These are phyloP conservation scores for Chrysolina oricalcia DNA, from an alignment of 2,888 invertebrate genomes.

Conservation along the genomic window DNA sequence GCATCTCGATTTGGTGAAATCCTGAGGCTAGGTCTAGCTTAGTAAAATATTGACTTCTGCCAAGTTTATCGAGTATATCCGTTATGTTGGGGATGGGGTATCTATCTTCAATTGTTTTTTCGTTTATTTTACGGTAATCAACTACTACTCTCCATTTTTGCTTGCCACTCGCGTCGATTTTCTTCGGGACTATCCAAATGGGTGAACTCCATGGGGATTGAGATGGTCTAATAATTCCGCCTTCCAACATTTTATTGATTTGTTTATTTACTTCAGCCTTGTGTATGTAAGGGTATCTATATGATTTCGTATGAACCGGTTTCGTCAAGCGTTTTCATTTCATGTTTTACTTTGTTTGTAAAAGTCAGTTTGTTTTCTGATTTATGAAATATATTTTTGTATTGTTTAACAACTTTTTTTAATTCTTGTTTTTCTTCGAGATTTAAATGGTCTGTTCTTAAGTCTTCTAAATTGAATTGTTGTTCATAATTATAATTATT, in stretches of 20 bases:
- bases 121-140: no score
- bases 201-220: conserved; percentile 40
- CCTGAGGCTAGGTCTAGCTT: conserved; percentile 28
- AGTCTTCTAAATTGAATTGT: neutral
- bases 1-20: conserved; percentile 25
- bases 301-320: conserved; percentile 31
- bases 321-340: conserved; percentile 42
- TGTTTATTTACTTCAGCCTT: conserved; percentile 32
- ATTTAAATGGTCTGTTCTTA: conserved; percentile 33
- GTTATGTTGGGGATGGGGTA: neutral
- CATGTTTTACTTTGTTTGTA: conserved; percentile 38
- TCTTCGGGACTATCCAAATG: conserved; percentile 39
- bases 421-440: conserved; percentile 32
- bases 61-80: conserved; percentile 6
- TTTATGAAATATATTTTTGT: conserved; percentile 35
- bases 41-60: conserved; percentile 27
- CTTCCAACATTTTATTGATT: conserved; percentile 35
- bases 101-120: conserved; percentile 22
- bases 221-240: conserved; percentile 36
- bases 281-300: conserved; percentile 33
- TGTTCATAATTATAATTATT: neutral
- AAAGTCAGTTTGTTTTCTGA: conserved; percentile 24
- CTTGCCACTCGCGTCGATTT: conserved; percentile 39
- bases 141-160: no score
- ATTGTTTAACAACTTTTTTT: conserved; percentile 30